These are phyloP conservation scores for Polymixis lichenea DNA, from an alignment of 2,888 invertebrate genomes.

Conservation along the genomic window DNA sequence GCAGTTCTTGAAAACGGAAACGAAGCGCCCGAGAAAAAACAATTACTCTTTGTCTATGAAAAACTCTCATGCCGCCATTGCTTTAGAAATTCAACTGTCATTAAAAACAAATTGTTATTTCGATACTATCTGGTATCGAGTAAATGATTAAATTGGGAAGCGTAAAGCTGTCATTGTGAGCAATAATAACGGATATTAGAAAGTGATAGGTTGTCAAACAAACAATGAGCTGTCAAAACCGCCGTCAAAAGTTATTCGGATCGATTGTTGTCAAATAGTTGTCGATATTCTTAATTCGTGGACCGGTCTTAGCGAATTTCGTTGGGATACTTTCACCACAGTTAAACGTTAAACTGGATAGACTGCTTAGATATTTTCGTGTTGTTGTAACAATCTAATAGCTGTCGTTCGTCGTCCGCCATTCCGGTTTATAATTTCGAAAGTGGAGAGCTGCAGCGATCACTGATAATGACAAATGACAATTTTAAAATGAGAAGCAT, in stretches of 20 bases:
- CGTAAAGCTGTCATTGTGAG: constrained; percentile 44
- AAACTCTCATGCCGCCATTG: constrained; percentile 57
- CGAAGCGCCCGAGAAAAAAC: constrained; percentile 66
- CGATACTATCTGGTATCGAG: constrained; percentile 39
- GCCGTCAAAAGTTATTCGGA: constrained; percentile 52
- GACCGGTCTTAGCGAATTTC: constrained; percentile 71
- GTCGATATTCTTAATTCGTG: constrained; percentile 68
- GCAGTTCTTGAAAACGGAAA: constrained; percentile 59
- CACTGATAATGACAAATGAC: constrained; percentile 76
- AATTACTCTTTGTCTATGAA: constrained; percentile 70
- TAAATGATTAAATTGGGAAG: constrained; percentile 48
- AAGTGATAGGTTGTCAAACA: constrained; percentile 61
- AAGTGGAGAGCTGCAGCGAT: constrained; percentile 74
- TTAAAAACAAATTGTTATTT: constrained; percentile 56
- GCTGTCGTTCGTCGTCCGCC: constrained; percentile 71
- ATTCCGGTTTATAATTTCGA: constrained; percentile 83
- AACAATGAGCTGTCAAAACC: constrained; percentile 59
- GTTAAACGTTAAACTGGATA: constrained; percentile 56
- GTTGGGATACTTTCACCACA: constrained; percentile 74
- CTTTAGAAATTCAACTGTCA: constrained; percentile 65
- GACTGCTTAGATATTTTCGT: constrained; percentile 60
- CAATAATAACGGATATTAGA: constrained; percentile 51
- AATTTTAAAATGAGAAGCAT: constrained; percentile 69
- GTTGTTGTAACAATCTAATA: constrained; percentile 64
- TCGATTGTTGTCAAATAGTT: constrained; percentile 59